Base-by-base conservation (phyloP, 1,140 invertebrate genomes). In the Drosophila rhopaloa region DNA sequence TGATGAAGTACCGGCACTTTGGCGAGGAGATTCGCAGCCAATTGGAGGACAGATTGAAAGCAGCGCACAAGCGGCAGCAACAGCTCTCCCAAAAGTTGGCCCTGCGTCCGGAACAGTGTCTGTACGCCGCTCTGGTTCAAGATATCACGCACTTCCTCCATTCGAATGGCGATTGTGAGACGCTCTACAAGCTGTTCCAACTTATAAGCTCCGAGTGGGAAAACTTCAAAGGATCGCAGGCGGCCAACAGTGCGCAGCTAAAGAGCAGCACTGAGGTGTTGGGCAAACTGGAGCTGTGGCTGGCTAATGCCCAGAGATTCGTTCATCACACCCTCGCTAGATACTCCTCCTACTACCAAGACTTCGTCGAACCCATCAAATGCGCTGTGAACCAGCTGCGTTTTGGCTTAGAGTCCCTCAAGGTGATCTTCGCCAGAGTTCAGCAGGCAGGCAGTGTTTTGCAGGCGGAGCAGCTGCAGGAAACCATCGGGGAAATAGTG, bases 91-190 rank as follows among this genome's bases (percentile, higher is more conserved):
- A 93, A 67, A 92, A 91, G 68, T 78, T 94, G 40, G 95, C 95
- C 4, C 79, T 94, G 19, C 93, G 96, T 48, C 94, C 95, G 4
- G 75, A 93, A 7, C 91, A 93, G n/a, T 92, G 93, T 38, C 54
- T 93, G 1, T 96, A 95, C 66, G 81, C 91, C 4, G 76, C 80
- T 7, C 63, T 96, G 0, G 91, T 91, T 0, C 82, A 91, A 54
- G 86, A 92, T 63, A 60, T 92, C 0, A 76, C 53, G 1, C 90
- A 92, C 24, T 92, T 88, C 40, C 47, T 92, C 9, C 73, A 72
- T 11, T 90, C 84, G 4, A 92, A 91, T 43, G 85, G 91, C 19
- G 65, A 91, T 11, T 90, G 86, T 6, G 46, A 51, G 11, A 8
- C 70, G 0, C 41, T 92, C 0, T 38, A 67, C 8, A 77, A 68